These are phyloP conservation scores for Drosophila pseudotalamancana DNA, from an alignment of 2,888 invertebrate genomes.

Conservation along the genomic window DNA sequence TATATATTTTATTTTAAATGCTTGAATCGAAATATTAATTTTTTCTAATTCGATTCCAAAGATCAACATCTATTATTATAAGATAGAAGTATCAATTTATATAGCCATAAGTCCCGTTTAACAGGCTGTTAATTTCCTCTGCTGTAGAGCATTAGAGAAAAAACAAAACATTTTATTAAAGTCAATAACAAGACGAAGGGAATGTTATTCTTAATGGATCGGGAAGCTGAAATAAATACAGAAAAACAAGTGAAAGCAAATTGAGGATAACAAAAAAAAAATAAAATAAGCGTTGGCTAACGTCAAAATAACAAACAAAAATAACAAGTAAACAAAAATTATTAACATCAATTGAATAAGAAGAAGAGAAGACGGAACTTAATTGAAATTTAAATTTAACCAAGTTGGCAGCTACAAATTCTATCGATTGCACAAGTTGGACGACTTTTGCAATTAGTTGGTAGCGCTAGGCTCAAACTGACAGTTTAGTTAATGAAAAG, in stretches of 20 bases:
- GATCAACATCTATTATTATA: too few relatives aligned
- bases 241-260: constrained; percentile 61
- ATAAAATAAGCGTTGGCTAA: constrained; percentile 33
- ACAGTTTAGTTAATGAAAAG: not conserved
- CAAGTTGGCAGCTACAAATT: not conserved
- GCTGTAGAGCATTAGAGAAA: constrained; percentile 26
- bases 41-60: too few relatives aligned
- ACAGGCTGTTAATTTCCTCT: too few relatives aligned
- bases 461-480: not conserved
- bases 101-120: too few relatives aligned
- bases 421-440: not conserved
- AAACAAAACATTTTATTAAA: constrained; percentile 72
- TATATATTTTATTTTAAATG: too few relatives aligned
- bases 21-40: too few relatives aligned
- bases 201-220: constrained; percentile 37
- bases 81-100: too few relatives aligned
- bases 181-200: constrained; percentile 60
- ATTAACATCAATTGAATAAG: constrained; percentile 12
- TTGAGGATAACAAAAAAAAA: constrained; percentile 23
- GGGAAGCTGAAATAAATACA: constrained; percentile 46
- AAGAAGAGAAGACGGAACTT: constrained; percentile 33
- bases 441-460: not conserved
- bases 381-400: not conserved
- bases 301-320: constrained; percentile 68
- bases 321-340: constrained; percentile 52